Evolutionary conservation across 1,140 invertebrate genomes (phyloP).

Genomic region (Drosophila bocqueti): DNA sequence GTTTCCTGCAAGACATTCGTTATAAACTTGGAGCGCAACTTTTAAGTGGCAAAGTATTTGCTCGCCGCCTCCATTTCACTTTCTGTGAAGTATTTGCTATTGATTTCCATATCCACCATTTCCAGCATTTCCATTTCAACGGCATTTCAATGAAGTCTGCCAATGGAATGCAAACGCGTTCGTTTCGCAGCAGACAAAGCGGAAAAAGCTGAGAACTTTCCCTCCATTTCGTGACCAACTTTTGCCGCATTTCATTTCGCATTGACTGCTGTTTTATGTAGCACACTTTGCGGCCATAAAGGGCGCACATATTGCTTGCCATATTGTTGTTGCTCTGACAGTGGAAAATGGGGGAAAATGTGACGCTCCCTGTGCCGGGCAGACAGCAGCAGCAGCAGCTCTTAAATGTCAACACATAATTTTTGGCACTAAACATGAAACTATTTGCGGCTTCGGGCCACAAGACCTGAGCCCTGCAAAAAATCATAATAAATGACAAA

Average conservation of each 20-base stretch:
- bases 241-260: conserved; percentile 24
- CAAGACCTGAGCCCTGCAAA: conserved; percentile 6
- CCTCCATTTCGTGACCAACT: conserved; percentile 4
- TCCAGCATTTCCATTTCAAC: conserved; percentile 34
- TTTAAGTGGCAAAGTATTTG: conserved; percentile 50
- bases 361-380: conserved; percentile 3
- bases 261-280: conserved; percentile 73
- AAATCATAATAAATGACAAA: conserved; percentile 80
- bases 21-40: conserved; percentile 26
- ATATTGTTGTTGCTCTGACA: conserved; percentile 33
- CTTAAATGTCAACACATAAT: conserved; percentile 62
- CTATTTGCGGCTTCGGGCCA: conserved; percentile 63
- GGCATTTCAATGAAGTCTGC: conserved; percentile 27
- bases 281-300: conserved; percentile 68
- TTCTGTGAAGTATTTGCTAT: conserved; percentile 25
- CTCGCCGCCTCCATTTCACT: conserved; percentile 29
- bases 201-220: conserved; percentile 15
- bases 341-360: not conserved
- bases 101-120: conserved; percentile 45
- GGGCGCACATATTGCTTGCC: conserved; percentile 58
- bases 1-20: conserved; percentile 21
- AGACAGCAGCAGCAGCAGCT: conserved; percentile 32
- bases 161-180: conserved; percentile 29
- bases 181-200: conserved; percentile 38
- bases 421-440: conserved; percentile 76